Evolutionary conservation across 2,888 invertebrate genomes (phyloP).

Genomic region (Drosophila glabriapex): DNA sequence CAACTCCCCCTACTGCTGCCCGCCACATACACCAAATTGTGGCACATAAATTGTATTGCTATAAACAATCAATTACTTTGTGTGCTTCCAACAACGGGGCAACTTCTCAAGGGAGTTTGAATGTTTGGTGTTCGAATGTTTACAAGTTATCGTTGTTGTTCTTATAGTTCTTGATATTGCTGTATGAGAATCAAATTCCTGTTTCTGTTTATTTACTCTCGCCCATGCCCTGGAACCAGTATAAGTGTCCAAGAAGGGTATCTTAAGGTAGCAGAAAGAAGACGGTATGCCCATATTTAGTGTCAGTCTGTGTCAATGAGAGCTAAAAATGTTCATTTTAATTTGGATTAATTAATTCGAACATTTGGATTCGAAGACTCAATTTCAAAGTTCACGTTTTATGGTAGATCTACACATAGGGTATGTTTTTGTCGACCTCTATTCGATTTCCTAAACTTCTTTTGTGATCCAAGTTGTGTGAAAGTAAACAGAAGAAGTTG

Average conservation of each 20-base stretch:
- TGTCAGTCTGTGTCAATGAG: background rate
- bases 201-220: conserved; percentile 5
- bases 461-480: conserved; percentile 38
- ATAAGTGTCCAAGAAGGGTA: background rate
- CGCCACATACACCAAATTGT: conserved; percentile 54
- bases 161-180: conserved; percentile 30
- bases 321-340: background rate
- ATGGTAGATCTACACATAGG: background rate
- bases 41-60: conserved; percentile 74
- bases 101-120: conserved; percentile 43
- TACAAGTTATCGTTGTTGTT: conserved; percentile 46
- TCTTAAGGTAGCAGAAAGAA: background rate
- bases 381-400: background rate
- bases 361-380: background rate
- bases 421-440: background rate
- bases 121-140: conserved; percentile 40
- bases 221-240: background rate
- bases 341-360: background rate
- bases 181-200: conserved; percentile 11
- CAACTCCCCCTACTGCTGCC: conserved; percentile 22
- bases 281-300: background rate
- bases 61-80: conserved; percentile 82
- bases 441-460: background rate
- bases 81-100: conserved; percentile 47
- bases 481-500: conserved; percentile 35